Conservation (phyloP, 2,797 vertebrate species). For the Galago senegalensis region DNA sequence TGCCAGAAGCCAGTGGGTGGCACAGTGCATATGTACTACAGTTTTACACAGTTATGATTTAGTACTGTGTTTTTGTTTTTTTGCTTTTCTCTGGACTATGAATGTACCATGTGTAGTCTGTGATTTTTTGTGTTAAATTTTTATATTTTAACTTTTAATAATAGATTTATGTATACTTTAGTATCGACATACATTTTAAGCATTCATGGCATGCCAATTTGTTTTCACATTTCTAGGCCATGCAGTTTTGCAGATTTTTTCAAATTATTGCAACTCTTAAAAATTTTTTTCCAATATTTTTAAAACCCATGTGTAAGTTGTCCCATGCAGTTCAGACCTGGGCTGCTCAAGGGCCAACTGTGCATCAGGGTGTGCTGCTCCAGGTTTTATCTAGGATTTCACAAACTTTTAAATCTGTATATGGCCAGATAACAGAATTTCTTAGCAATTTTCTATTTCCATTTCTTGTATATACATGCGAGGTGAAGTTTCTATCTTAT, state of each 20-base stretch:
- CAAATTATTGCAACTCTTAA: neutral
- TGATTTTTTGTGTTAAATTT: neutral
- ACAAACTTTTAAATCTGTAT: neutral
- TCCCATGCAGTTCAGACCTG: neutral
- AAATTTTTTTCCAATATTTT: neutral
- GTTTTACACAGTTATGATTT: neutral
- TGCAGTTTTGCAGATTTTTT: neutral
- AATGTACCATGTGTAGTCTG: neutral
- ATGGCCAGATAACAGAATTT: constrained; percentile 13
- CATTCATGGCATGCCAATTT: neutral
- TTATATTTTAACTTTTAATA: neutral
- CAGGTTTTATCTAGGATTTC: constrained; percentile 33
- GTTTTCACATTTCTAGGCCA: neutral
- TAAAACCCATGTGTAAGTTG: neutral
- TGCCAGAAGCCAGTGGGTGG: neutral
- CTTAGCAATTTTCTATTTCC: constrained; percentile 27
- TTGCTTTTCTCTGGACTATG: neutral
- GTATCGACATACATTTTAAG: neutral
- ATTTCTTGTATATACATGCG: neutral
- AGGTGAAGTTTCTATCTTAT: constrained; percentile 28
- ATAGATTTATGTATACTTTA: neutral
- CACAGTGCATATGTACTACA: neutral
- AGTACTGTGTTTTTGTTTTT: neutral
- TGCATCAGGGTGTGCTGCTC: neutral
- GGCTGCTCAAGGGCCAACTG: neutral